Base-by-base conservation (phyloP, 64 coral and sea anemone species). In the Actinia tenebrosa region DNA sequence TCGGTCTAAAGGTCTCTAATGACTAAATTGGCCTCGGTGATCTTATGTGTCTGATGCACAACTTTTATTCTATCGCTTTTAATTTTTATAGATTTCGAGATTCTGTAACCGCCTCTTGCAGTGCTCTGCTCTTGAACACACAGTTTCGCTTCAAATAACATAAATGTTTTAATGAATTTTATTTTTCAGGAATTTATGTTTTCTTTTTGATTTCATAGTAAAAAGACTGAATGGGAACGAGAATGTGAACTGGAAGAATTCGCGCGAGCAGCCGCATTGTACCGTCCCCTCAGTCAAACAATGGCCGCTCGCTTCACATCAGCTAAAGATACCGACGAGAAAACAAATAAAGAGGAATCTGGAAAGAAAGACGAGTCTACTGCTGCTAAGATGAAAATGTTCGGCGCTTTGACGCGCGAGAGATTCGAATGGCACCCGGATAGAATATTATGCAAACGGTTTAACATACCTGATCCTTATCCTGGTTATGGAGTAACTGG, bases 391-490 rank as follows among this genome's bases (percentile, higher is more conserved):
- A 99, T 93, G 91, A 99, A 99, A 64, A 95, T 99, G 93, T 99
- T 99, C 86, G 97, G 97, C 26, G 90, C 91, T 60, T 56, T 99
- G 87, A 99, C 97, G 17, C 93, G 97, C 27, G 91, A 93, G 52
- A 90, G 46, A 20, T 99, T 99, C 20, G 88, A 99, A 56, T 99
- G 97, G 97, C 93, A 99, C 85, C 97, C 97, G 43, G 93, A 90
- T 20, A 99, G 88, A 43, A 53, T 95, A 18, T 45, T 99, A 11
- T 99, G 97, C 30, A 99, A 99, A 47, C 69, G 97, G 27, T 95
- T 99, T 71, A 99, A 99, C n/a, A 99, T 99, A 77, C 97, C 97
- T 5, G 88, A 99, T 16, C 97, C 93, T 13, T 99, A 99, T 80
- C 97, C 93, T 2, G 88, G 90, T 1, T 99, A 93, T 25, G 85